A percentile compares a stretch with the other conserved stretches of the same genome.
Evolutionary conservation across 2,797 vertebrate species (phyloP).

Genomic region (Bovichtus variegatus): DNA sequence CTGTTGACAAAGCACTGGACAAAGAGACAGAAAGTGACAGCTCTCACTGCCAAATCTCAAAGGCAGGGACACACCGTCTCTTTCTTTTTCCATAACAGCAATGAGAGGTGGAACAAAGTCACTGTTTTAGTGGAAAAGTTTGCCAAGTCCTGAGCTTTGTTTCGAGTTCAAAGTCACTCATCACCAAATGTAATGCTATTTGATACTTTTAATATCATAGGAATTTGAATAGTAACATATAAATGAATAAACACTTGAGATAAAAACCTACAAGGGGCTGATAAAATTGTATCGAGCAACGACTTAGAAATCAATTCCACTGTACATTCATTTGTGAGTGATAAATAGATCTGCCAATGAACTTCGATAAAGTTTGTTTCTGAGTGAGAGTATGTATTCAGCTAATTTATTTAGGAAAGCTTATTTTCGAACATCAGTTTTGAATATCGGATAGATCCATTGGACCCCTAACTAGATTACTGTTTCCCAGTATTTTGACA

Average conservation of each 20-base stretch:
- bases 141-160: neutral
- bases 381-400: neutral
- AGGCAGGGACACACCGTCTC: slow-evolving; percentile 8
- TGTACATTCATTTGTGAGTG: neutral
- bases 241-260: neutral
- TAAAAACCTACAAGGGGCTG: neutral
- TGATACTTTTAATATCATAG: neutral
- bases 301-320: neutral
- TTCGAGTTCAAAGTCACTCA: neutral
- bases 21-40: slow-evolving; percentile 31
- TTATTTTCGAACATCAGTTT: neutral
- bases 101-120: slow-evolving; percentile 6
- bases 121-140: slow-evolving; percentile 5
- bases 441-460: neutral
- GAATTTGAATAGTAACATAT: neutral
- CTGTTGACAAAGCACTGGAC: slow-evolving; percentile 43
- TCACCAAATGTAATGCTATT: neutral
- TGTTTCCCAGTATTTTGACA: neutral
- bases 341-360: neutral
- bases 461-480: neutral
- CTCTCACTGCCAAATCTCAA: slow-evolving; percentile 36
- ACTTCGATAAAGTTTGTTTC: neutral
- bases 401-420: neutral
- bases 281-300: neutral
- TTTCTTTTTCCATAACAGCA: slow-evolving; percentile 28